A percentile compares a stretch with the other conserved stretches of the same genome.
Evolutionary conservation across 2,888 invertebrate species (phyloP).

Genomic region (Autographa gamma): DNA sequence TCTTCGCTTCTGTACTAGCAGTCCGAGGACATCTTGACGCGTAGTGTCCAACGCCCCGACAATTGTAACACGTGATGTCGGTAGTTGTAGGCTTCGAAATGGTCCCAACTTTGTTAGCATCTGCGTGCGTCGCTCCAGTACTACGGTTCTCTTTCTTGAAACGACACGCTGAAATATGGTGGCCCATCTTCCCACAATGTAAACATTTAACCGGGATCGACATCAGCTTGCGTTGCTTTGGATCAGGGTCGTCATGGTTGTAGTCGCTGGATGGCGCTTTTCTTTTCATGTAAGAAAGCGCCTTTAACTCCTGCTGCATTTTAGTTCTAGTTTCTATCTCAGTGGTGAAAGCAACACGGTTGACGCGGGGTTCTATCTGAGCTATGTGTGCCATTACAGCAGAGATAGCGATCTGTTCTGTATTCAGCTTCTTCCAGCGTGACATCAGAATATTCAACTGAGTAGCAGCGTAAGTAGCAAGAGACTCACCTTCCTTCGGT

Average conservation of each 20-base stretch:
- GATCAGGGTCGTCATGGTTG: slow-evolving; percentile 7
- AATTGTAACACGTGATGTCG: background rate
- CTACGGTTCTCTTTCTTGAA: too few species aligned
- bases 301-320: slow-evolving; percentile 23
- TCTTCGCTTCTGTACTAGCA: background rate
- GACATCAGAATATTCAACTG: slow-evolving; percentile 1
- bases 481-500: slow-evolving; percentile 17
- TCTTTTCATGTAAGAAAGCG: slow-evolving; percentile 18
- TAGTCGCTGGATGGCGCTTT: slow-evolving; percentile 20
- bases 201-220: background rate
- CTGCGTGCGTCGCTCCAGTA: too few species aligned
- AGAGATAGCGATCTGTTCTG: slow-evolving; percentile 31
- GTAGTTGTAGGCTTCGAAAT: too few species aligned
- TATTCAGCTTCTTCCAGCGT: slow-evolving; percentile 15
- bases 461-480: slow-evolving; percentile 13
- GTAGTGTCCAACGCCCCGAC: background rate
- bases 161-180: background rate
- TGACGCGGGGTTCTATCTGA: slow-evolving; percentile 24
- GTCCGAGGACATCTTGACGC: background rate
- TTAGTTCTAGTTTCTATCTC: slow-evolving; percentile 17
- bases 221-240: too few species aligned
- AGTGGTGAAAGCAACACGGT: slow-evolving; percentile 29
- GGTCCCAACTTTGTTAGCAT: too few species aligned
- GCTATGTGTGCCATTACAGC: slow-evolving; percentile 27
- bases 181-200: background rate